Evolutionary conservation across 2,888 invertebrate species (phyloP), one percentile per base, ranked within the genome.

Genomic region (Lepidochrysops patricia): DNA sequence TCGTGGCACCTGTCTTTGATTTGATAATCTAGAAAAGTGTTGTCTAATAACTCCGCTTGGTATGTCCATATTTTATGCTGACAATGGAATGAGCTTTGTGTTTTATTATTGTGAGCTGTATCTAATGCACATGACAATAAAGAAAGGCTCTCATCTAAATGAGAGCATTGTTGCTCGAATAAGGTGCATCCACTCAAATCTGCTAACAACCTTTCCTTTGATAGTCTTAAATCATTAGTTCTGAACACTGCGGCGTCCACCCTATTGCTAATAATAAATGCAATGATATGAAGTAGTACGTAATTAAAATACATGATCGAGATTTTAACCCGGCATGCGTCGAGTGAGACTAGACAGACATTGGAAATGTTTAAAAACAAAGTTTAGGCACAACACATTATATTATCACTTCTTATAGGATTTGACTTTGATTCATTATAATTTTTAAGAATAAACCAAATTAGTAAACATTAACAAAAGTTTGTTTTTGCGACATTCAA

Each of bases 61-160:
- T 83, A 77, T 19, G 73, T 75, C 89, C 89, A 89, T 61, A 88
- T 68, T 69, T 77, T 85, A 64, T 88, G 88, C 70, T 89, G 89
- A 68, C 89, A 89, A 50, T 69, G 65, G 56, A 77, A 66, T 26
- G 75, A 66, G 26, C 79, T 67, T 68, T 80, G 82, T n/a, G 86
- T 83, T 68, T 84, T 89, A 66, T 84, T 76, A 58, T 68, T 82
- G 61, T 79, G 84, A 5, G 82, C 77, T 34, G 80, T 76, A 64
- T 77, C 80, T 29, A 89, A 62, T n/a, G 83, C 75, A 68, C 89
- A 89, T 0, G 84, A 82, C 27, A 88, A 64, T 56, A 83, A 68
- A 13, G 79, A 79, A 37, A 89, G 76, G 70, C 85, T 84, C 63
- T 89, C 89, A 57, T 80, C 77, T 59, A 82, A 70, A 65, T 82